Percentiles rank a stretch among this genome's conserved stretches.
Evolutionary conservation across 2,797 vertebrate species (phyloP).

Genomic region (Neosilurus mollespiculum): DNA sequence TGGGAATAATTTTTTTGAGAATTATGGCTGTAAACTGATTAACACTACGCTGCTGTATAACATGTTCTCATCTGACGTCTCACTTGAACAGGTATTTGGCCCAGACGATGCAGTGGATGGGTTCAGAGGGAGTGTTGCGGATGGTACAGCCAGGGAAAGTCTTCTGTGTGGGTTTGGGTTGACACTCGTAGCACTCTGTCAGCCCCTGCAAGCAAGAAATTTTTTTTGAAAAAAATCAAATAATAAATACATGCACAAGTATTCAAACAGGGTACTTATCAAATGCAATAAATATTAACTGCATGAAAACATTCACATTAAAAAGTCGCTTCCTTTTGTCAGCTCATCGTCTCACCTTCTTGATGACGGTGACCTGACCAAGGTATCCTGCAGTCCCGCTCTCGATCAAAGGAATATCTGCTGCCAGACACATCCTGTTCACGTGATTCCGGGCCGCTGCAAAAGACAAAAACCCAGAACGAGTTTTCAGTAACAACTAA

Average conservation of each 20-base stretch:
- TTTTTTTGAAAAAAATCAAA: background rate
- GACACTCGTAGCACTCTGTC: constrained; percentile 97
- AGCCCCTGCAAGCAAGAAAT: constrained; percentile 76
- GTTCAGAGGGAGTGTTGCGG: constrained; percentile 96
- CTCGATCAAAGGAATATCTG: constrained; percentile 94
- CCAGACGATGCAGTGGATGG: constrained; percentile 99
- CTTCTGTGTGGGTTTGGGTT: constrained; percentile 96
- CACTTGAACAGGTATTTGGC: constrained; percentile 99
- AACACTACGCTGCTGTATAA: background rate
- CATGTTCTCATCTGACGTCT: constrained; percentile 53
- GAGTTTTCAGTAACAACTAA: background rate
- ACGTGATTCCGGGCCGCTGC: constrained; percentile 95
- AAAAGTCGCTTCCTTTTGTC: background rate
- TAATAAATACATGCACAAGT: background rate
- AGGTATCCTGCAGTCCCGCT: constrained; percentile 96
- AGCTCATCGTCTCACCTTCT: constrained; percentile 79
- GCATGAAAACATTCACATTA: background rate
- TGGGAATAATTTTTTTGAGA: too few species aligned
- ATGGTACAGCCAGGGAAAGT: constrained; percentile 99
- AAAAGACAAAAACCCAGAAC: background rate
- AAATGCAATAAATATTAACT: background rate
- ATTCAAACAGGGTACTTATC: background rate
- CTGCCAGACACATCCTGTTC: constrained; percentile 97
- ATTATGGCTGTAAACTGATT: background rate
- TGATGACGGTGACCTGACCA: constrained; percentile 96